A percentile compares a stretch with the other conserved stretches of the same genome.
phyloP scores from a whole-genome alignment of 2,113 vertebrate genomes.

The Carlito syrichta region DNA sequence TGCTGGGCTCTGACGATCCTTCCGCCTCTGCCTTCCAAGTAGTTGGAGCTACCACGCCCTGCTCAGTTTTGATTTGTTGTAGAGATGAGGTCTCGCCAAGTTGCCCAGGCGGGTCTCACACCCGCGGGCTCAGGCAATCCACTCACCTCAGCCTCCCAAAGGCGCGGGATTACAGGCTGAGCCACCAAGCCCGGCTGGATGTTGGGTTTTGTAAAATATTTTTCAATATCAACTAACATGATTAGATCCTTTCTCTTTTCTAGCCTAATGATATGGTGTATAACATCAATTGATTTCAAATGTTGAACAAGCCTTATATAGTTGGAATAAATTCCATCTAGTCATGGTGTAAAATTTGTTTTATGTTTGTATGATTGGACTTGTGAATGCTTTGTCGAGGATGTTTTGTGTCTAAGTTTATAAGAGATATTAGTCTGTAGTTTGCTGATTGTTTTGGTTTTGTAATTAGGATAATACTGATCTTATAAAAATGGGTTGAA shows the following conservation, averaged over 20 bases:
- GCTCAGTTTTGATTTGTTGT: no score
- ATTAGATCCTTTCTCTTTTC: background rate
- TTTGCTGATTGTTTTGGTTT: background rate
- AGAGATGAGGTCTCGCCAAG: no score
- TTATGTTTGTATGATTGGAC: background rate
- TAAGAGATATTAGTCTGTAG: background rate
- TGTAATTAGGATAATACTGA: background rate
- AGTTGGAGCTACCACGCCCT: no score
- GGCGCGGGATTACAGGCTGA: no score
- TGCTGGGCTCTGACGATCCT: no score
- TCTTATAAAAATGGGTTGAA: background rate
- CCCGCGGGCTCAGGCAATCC: no score
- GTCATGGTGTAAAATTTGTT: background rate
- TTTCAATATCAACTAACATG: background rate
- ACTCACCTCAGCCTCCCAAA: no score
- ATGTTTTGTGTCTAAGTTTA: background rate
- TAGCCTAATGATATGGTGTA: background rate
- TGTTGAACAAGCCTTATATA: background rate
- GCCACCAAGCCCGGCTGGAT: no score
- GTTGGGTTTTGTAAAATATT: background rate
- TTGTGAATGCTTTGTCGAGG: background rate
- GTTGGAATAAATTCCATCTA: background rate
- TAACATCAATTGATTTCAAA: background rate
- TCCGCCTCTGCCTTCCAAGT: no score
- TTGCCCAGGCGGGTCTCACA: no score